Evolutionary conservation across 35 echinoderm and acorn worm species (phyloP), one percentile per base, ranked within the genome.

Genomic region (Diadema setosum): DNA sequence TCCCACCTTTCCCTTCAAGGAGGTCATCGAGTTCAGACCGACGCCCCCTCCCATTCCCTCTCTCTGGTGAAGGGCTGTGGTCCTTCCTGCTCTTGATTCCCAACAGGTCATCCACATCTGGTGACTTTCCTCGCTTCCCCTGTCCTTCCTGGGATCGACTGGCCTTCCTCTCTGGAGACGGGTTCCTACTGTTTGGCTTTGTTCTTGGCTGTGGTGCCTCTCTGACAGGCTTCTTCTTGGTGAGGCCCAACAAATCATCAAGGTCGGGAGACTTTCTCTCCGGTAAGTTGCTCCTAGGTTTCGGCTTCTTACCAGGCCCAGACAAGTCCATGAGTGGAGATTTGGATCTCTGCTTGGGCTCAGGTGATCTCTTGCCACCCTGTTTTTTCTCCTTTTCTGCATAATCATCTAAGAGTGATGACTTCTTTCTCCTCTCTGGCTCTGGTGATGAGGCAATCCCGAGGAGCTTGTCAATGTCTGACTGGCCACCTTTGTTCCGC

Each of bases 181-280:
- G 46, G 26, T 30, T 49, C 44, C 73, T 34, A 5, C 20, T 27
- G 35, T 80, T 89, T 8, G 52, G 24, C 46, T 59, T 89, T 18
- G 55, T 18, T 36, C 33, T 59, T 3, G 55, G 75, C 15, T 80
- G 31, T 59, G 34, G 84, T 17, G 84, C 42, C 21, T 31, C 35
- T 67, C 84, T 86, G 40, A 39, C 49, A 1, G 84, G 40, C 41
- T 73, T 84, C 20, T 48, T 60, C 24, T 70, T 86, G 39, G 65
- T 86, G 59, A 69, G 43, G 24, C 84, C 84, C n/a, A 86, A 30
- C 36, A 86, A 65, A 65, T 86, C 84, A 86, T 73, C 84, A 45
- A 86, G 35, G 61, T 67, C 84, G 5, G 59, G 70, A 8, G 49
- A 58, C 82, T 89, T 89, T 4, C 31, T 24, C 24, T 81, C 45